Percentiles rank a stretch among this genome's conserved stretches.
These are phyloP conservation scores for Pinctada fucata DNA, from an alignment of 2,888 invertebrate species.

Conservation along the genomic window DNA sequence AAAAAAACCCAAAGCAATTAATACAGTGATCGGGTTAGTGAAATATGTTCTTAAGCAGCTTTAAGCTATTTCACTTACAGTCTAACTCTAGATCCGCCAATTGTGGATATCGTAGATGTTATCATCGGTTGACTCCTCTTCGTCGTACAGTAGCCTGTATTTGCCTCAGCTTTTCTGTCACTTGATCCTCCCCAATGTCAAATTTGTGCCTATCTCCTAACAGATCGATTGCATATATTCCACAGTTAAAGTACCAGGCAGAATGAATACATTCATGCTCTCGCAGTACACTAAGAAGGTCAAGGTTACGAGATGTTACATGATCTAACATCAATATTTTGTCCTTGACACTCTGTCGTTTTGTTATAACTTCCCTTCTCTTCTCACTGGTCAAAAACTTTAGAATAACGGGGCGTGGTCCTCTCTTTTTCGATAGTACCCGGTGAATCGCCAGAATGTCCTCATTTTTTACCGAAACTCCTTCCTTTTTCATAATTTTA, in stretches of 20 bases:
- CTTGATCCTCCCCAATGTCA: background rate
- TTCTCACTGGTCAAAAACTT: conserved; percentile 1
- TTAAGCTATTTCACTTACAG: no score
- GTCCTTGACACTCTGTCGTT: background rate
- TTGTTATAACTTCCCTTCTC: background rate
- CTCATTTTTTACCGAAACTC: background rate
- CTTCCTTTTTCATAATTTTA: background rate
- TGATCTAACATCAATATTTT: conserved; percentile 1
- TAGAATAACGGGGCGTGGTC: background rate
- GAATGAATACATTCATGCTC: background rate
- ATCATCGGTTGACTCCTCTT: no score
- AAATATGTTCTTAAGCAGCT: no score
- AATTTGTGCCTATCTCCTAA: background rate
- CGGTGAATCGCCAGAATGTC: background rate
- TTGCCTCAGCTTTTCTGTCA: background rate
- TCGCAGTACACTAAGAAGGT: background rate
- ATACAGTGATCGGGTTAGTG: no score
- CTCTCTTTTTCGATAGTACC: background rate
- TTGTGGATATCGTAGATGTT: no score
- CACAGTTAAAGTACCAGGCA: conserved; percentile 2
- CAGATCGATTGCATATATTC: conserved; percentile 5
- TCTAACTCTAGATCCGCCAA: no score
- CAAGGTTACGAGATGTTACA: conserved; percentile 4
- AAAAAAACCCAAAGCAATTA: no score
- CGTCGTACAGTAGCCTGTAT: background rate